Evolutionary conservation across 2,888 invertebrate genomes (phyloP).

Genomic region (Temnothorax ravouxi): DNA sequence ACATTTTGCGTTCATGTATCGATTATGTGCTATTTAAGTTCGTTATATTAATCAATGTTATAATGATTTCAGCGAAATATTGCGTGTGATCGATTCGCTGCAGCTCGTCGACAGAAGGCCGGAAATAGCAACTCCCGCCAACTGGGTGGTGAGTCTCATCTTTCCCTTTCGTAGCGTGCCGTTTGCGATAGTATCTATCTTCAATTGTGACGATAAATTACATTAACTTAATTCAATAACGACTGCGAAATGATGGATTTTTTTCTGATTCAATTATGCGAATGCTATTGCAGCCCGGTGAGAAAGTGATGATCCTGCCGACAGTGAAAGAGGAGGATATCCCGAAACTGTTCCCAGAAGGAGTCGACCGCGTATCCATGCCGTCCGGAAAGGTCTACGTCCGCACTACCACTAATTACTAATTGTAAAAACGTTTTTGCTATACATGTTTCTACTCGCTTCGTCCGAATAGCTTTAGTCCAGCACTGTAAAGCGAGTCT

Average conservation of each 20-base stretch:
- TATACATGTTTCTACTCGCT: neutral
- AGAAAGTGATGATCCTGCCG: conserved; percentile 94
- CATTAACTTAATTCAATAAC: neutral
- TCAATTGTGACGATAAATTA: neutral
- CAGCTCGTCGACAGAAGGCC: conserved; percentile 91
- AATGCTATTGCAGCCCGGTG: conserved; percentile 88
- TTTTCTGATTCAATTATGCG: conserved; percentile 16
- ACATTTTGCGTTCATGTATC: neutral
- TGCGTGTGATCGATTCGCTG: conserved; percentile 94
- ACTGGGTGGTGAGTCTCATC: conserved; percentile 91
- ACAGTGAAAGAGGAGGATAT: conserved; percentile 90
- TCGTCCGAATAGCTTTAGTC: neutral
- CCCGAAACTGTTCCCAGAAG: conserved; percentile 90
- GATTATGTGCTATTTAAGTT: neutral
- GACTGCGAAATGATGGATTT: neutral
- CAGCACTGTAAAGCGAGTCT: neutral
- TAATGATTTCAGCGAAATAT: conserved; percentile 90
- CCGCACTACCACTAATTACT: conserved; percentile 91
- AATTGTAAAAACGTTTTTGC: conserved; percentile 64
- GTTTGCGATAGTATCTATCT: neutral
- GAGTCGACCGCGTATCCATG: conserved; percentile 90
- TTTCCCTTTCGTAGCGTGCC: neutral
- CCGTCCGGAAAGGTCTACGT: conserved; percentile 93
- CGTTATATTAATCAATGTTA: conserved; percentile 5
- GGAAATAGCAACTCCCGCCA: conserved; percentile 94